phyloP scores from a whole-genome alignment of 2,888 invertebrate species.

The Cheilosia grossa region DNA sequence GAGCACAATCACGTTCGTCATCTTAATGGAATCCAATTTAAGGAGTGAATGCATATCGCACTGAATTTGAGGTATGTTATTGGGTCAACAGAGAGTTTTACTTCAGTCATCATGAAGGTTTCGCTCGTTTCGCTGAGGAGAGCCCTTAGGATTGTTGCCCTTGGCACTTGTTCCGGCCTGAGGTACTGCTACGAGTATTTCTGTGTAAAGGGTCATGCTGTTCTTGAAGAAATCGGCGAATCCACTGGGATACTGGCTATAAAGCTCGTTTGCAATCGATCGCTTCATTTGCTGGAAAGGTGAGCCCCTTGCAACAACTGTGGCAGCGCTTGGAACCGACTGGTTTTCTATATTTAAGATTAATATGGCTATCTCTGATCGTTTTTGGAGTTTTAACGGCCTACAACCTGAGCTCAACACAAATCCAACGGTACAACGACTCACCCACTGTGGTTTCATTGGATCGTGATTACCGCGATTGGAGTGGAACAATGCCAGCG shows the following conservation, averaged over 20 bases:
- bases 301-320: slow-evolving; percentile 52
- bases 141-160: background rate
- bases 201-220: background rate
- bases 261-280: slow-evolving; percentile 77
- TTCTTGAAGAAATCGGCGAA: slow-evolving; percentile 76
- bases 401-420: slow-evolving; percentile 77
- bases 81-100: background rate
- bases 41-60: slow-evolving; percentile 11
- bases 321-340: background rate
- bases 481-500: slow-evolving; percentile 82
- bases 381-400: slow-evolving; percentile 77
- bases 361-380: slow-evolving; percentile 78
- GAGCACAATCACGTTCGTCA: slow-evolving; percentile 46
- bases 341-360: slow-evolving; percentile 64
- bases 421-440: slow-evolving; percentile 78
- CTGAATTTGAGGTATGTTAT: background rate
- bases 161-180: background rate
- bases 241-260: slow-evolving; percentile 79
- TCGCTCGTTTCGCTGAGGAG: slow-evolving; percentile 21
- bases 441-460: slow-evolving; percentile 82
- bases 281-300: slow-evolving; percentile 78
- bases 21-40: slow-evolving; percentile 56
- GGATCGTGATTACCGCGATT: slow-evolving; percentile 82
- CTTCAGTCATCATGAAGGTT: slow-evolving; percentile 41
- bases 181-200: background rate